Conservation (phyloP, 2,113 vertebrate species). For the Piaya cayana region DNA sequence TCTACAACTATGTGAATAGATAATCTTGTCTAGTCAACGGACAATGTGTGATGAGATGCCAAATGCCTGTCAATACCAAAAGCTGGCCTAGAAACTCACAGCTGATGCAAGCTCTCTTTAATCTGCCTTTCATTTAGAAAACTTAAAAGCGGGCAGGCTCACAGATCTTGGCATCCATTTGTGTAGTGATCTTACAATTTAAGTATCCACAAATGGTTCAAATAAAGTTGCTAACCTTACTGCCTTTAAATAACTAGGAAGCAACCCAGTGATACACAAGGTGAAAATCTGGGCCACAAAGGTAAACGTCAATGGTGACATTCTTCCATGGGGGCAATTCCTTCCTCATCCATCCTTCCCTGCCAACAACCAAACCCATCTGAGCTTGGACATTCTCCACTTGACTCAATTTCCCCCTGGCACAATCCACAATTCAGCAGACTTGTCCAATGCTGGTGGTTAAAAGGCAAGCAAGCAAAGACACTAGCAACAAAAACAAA, state of each 20-base stretch:
- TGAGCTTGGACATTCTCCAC: not conserved
- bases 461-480: not conserved
- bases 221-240: not conserved
- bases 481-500: not conserved
- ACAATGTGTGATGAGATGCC: not conserved
- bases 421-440: not conserved
- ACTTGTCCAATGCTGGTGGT: accelerated
- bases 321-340: not conserved
- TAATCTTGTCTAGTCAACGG: not conserved
- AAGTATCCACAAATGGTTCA: not conserved
- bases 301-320: not conserved
- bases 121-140: not conserved
- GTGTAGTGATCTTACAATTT: not conserved
- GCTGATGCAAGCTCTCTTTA: not conserved
- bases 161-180: not conserved
- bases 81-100: not conserved
- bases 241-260: not conserved
- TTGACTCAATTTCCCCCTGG: not conserved
- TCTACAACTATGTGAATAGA: no score
- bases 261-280: not conserved
- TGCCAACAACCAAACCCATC: not conserved
- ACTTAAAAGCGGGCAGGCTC: not conserved
- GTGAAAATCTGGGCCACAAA: not conserved
- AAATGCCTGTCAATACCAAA: not conserved
- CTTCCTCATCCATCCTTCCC: not conserved